phyloP scores from a whole-genome alignment of 2,888 invertebrate genomes.

The Mimas tiliae region DNA sequence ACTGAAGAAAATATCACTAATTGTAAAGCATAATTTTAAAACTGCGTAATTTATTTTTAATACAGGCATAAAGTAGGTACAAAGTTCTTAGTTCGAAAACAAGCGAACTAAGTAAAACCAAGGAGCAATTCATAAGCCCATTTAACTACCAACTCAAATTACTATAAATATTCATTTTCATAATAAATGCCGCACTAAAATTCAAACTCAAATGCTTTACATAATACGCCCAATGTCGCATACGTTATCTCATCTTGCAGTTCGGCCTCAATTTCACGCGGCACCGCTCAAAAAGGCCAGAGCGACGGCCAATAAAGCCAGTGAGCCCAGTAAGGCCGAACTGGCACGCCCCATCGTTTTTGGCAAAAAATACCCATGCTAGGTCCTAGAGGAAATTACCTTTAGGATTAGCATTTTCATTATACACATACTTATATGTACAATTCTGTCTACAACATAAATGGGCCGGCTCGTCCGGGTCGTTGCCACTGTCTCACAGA shows the following conservation, averaged over 20 bases:
- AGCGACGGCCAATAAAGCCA: conserved; percentile 8
- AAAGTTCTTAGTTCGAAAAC: background rate
- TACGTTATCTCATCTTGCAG: conserved; percentile 21
- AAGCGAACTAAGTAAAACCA: background rate
- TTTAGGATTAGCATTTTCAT: conserved; percentile 5
- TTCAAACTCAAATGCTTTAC: conserved; percentile 16
- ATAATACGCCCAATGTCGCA: conserved; percentile 11
- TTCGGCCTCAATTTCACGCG: conserved; percentile 22
- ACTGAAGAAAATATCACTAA: no score
- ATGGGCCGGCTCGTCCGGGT: no score
- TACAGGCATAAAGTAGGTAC: no score
- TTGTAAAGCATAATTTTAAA: no score
- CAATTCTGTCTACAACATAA: no score
- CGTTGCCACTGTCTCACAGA: no score
- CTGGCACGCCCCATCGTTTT: no score
- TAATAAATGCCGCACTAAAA: conserved; percentile 15
- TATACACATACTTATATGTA: no score
- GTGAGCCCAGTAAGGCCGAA: background rate
- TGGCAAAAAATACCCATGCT: no score
- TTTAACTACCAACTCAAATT: background rate
- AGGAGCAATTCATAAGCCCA: background rate
- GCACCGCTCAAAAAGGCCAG: conserved; percentile 18
- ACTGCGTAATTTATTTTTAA: no score
- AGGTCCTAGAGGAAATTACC: conserved; percentile 1
- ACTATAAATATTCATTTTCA: conserved; percentile 14